Evolutionary conservation across 2,888 invertebrate genomes (phyloP), one percentile per base, ranked within the genome.

Genomic region (Lathronympha strigana): DNA sequence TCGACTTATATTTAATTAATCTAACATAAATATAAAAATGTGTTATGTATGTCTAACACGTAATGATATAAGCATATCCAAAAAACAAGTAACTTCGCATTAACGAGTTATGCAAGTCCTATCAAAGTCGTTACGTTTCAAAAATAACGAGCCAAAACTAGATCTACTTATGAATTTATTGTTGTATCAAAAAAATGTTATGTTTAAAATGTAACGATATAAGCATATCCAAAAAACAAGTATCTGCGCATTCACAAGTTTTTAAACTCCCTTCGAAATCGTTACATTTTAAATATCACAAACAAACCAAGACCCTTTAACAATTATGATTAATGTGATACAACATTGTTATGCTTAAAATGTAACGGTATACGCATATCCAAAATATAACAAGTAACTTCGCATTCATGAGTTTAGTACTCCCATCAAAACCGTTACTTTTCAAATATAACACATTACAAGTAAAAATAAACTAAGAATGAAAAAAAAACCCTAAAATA

Each of bases 201-300:
- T 68, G 67, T 67, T 63, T 66, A 67, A 63, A 68, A 67, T 55
- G 60, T 50, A 51, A 58, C 43, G 62, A 36, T 25, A 15, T 40
- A 17, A 19, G 13, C 43, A 28, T 28, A 40, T 19, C 47, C 47
- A 21, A 33, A n/a, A 45, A 57, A 55, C 38, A 40, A 55, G 54
- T 43, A 28, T 28, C 19, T 28, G 17, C 9, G 8, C 28, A 43
- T 28, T 43, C 11, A 23, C 15, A 25, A 54, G 54, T 54, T 53
- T n/a, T n/a, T 40, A 17, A 54, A 54, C 54, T 38, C 54, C 54
- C 23, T 23, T 38, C 13, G 8, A 17, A 11, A 15, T 25, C 43
- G 36, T 58, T 58, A 51, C 45, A 36, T 64, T 58, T 60, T 60
- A 68, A 62, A 66, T 64, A 69, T 63, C 50, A 67, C 45, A 1